Evolutionary conservation across 2,113 vertebrate genomes (phyloP).

Genomic region (Upupa epops): DNA sequence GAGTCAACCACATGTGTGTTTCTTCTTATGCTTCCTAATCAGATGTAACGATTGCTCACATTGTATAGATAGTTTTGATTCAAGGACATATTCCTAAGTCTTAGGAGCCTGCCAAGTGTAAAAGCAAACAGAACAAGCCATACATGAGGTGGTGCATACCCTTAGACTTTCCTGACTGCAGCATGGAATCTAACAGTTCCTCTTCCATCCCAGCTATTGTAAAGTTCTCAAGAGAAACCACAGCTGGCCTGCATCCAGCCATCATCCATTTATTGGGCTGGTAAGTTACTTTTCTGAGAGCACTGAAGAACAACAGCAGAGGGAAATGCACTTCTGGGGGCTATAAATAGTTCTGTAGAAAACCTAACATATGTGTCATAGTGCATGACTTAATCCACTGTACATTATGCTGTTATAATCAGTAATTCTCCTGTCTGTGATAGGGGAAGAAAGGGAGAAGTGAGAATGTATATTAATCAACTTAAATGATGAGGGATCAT

Average conservation of each 20-base stretch:
- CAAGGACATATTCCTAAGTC: constrained; percentile 52
- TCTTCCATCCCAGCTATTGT: neutral
- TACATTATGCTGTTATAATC: fast-evolving
- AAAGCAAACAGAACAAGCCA: constrained; percentile 52
- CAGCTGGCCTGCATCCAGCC: constrained; percentile 10
- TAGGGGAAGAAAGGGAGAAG: neutral
- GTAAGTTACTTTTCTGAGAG: constrained; percentile 1
- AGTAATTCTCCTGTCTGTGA: neutral
- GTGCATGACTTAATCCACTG: neutral
- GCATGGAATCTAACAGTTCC: neutral
- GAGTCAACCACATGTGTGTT: constrained; percentile 55
- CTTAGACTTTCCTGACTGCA: constrained; percentile 43
- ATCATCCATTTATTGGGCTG: neutral
- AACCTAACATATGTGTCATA: neutral
- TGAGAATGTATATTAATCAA: neutral
- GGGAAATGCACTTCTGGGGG: neutral
- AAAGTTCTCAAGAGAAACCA: constrained; percentile 43
- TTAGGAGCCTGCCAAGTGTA: constrained; percentile 53
- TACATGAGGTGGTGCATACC: constrained; percentile 40
- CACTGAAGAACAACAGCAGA: neutral
- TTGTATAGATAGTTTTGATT: constrained; percentile 47
- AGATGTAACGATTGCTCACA: constrained; percentile 63
- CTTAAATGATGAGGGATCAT: neutral
- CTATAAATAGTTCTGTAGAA: constrained; percentile 19
- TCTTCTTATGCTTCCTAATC: constrained; percentile 62